phyloP scores from a whole-genome alignment of 2,888 invertebrate species.

The Hybos culiciformis region DNA sequence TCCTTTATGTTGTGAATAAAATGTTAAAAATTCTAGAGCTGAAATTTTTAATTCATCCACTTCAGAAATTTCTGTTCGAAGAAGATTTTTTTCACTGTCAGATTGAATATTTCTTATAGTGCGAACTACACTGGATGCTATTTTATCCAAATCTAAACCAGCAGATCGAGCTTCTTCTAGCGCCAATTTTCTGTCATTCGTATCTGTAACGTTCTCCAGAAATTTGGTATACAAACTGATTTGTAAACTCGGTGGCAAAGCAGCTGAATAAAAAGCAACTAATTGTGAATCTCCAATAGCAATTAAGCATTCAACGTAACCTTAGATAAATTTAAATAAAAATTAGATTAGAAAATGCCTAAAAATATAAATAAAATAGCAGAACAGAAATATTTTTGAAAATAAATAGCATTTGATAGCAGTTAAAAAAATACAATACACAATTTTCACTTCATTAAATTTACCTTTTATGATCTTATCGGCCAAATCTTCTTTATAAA shows the following conservation, averaged over 20 bases:
- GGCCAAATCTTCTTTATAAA: slow-evolving; percentile 53
- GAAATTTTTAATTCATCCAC: slow-evolving; percentile 59
- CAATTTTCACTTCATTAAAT: no score
- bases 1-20: slow-evolving; percentile 60
- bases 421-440: no score
- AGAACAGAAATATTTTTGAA: no score
- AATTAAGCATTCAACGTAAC: slow-evolving; percentile 58
- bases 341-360: no score
- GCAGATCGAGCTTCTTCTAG: slow-evolving; percentile 57
- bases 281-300: slow-evolving; percentile 59
- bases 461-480: slow-evolving; percentile 61
- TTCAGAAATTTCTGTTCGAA: slow-evolving; percentile 44
- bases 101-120: slow-evolving; percentile 40
- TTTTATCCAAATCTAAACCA: slow-evolving; percentile 68
- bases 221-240: slow-evolving; percentile 51
- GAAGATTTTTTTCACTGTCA: slow-evolving; percentile 20
- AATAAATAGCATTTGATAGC: no score
- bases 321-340: no score
- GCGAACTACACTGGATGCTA: slow-evolving; percentile 75
- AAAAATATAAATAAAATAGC: no score
- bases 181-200: slow-evolving; percentile 42
- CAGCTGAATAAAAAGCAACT: slow-evolving; percentile 75
- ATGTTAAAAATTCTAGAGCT: slow-evolving; percentile 75
- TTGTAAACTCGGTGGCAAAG: slow-evolving; percentile 53
- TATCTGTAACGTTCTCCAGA: slow-evolving; percentile 54